Base-by-base conservation (phyloP, 2,888 invertebrate species). In the Matsumyia berberina region DNA sequence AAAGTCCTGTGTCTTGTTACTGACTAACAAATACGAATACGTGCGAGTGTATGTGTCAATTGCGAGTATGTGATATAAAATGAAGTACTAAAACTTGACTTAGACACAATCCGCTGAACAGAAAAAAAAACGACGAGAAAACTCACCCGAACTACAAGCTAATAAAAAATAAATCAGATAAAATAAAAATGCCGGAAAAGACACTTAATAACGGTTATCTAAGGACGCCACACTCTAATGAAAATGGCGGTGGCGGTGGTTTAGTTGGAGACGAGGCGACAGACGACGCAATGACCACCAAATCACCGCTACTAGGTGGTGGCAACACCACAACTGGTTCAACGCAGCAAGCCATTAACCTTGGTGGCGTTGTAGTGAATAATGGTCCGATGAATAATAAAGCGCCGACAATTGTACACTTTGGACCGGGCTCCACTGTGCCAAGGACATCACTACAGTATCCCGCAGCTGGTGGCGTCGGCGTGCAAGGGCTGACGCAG, bases 161-260 rank as follows among this genome's bases (percentile, higher is more conserved):
- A 55, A 69, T 58, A 79, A 76, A 70, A 60, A 67, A 24, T 44
- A 64, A 64, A 77, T 74, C 73, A 42, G 76, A 79, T 76, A 72
- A 73, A 82, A 73, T 64, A 73, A 88, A 82, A 87, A 88, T 88
- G 88, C 88, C 86, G 83, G 87, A 88, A 87, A 89, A 89, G 83
- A 87, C 89, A 35, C 87, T 91, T 60, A 92, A 92, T 88, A 92
- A 92, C 87, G 92, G 92, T 82, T 92, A 91, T 88, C 88, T 92
- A 66, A 90, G 89, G 58, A 87, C 88, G 60, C 82, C 88, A 74
- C 89, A 87, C 79, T 66, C 79, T 33, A 87, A 87, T 67, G 87
- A 88, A 44, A 88, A 87, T 17, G 60, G 70, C 55, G 67, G 79
- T 29, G 15, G 55, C 24, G 64, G 55, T 11, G 80, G 74, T 37